phyloP scores from a whole-genome alignment of 2,113 vertebrate species.

The Silurus glanis region DNA sequence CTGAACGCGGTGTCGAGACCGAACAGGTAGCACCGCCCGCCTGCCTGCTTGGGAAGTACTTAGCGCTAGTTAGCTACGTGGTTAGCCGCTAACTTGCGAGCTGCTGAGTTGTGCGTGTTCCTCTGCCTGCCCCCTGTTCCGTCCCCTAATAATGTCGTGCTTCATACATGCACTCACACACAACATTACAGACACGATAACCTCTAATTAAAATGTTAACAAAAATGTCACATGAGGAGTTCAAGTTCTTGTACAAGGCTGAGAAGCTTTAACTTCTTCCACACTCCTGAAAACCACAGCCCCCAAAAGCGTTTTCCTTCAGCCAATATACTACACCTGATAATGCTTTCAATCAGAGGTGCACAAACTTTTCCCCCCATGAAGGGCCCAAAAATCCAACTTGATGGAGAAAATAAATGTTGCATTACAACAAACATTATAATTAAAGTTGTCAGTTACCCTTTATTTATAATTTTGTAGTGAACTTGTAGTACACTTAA shows the following conservation, averaged over 20 bases:
- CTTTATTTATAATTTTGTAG: no score
- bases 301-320: not conserved
- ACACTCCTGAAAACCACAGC: not conserved
- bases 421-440: no score
- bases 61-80: not conserved
- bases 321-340: not conserved
- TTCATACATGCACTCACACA: not conserved
- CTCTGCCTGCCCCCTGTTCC: not conserved
- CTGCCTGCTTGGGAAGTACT: no score
- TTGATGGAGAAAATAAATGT: no score
- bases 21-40: not conserved
- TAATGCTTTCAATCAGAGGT: not conserved
- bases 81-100: not conserved
- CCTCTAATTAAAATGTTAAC: no score
- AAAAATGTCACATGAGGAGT: no score
- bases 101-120: not conserved
- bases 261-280: no score
- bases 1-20: not conserved
- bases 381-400: no score
- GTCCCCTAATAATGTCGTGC: slow-evolving; percentile 29
- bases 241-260: no score
- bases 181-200: not conserved
- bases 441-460: no score
- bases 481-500: no score
- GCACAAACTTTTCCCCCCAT: no score